phyloP scores from a whole-genome alignment of 2,113 vertebrate genomes.

The Ascaphus truei region DNA sequence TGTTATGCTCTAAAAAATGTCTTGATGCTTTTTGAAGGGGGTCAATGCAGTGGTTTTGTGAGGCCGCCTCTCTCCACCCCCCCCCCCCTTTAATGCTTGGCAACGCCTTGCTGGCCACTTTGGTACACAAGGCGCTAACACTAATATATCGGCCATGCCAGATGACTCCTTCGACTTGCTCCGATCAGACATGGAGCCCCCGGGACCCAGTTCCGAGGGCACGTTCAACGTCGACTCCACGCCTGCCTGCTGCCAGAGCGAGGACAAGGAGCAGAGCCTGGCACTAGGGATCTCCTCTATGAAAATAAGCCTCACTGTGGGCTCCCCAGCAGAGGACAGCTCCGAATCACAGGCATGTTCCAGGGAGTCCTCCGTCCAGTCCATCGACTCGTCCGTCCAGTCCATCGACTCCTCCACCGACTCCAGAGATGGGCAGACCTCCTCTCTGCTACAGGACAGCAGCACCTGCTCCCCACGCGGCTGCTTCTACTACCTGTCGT shows the following conservation, averaged over 20 bases:
- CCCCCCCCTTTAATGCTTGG: too few relatives aligned
- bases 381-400: background rate
- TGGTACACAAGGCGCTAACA: too few relatives aligned
- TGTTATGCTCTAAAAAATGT: too few relatives aligned
- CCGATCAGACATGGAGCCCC: background rate
- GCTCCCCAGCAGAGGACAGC: background rate
- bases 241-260: background rate
- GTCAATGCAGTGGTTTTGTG: too few relatives aligned
- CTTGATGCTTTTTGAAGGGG: too few relatives aligned
- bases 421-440: background rate
- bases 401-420: background rate
- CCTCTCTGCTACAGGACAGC: conserved; percentile 20
- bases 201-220: background rate
- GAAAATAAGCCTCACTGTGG: background rate
- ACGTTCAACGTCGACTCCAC: background rate
- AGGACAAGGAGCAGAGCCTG: background rate
- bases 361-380: background rate
- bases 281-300: background rate
- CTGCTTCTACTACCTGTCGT: conserved; percentile 29
- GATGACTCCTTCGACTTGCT: conserved; percentile 8
- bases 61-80: too few relatives aligned
- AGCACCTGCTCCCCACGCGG: conserved; percentile 14
- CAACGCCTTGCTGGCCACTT: too few relatives aligned
- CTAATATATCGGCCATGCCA: conserved; percentile 9
- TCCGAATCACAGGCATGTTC: background rate